phyloP scores from a whole-genome alignment of 2,113 vertebrate species.

The Marmota monax region DNA sequence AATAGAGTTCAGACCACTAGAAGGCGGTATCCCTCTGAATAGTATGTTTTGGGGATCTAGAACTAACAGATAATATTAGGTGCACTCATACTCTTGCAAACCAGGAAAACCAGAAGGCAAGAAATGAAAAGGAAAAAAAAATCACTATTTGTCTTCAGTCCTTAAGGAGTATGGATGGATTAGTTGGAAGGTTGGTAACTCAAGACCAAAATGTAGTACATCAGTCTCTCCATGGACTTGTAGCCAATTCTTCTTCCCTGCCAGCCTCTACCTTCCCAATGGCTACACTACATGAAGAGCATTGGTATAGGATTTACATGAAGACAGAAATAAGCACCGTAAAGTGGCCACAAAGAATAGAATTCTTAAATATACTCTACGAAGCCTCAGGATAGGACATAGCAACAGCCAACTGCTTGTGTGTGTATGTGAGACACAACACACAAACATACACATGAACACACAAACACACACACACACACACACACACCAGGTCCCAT shows the following conservation, averaged over 20 bases:
- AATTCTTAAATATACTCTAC: background rate
- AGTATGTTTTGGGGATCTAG: background rate
- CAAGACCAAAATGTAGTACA: conserved; percentile 31
- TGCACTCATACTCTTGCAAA: background rate
- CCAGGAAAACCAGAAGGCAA: conserved; percentile 20
- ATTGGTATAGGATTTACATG: conserved; percentile 35
- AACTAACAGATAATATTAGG: background rate
- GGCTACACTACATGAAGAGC: conserved; percentile 31
- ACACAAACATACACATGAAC: background rate
- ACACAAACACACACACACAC: background rate
- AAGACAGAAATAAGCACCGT: conserved; percentile 83
- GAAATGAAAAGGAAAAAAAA: background rate
- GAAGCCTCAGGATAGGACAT: conserved; percentile 39
- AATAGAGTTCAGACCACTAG: background rate
- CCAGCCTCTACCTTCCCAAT: conserved; percentile 44
- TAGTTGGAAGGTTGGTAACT: background rate
- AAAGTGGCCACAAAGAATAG: conserved; percentile 52
- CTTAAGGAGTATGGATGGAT: background rate
- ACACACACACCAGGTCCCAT: conserved; percentile 25
- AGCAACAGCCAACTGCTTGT: background rate
- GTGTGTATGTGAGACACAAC: background rate
- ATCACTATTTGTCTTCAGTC: background rate
- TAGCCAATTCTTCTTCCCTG: background rate
- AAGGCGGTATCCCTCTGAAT: background rate
- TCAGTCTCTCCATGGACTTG: background rate